Evolutionary conservation across 2,113 vertebrate species (phyloP).

Genomic region (Turdus rufiventris): DNA sequence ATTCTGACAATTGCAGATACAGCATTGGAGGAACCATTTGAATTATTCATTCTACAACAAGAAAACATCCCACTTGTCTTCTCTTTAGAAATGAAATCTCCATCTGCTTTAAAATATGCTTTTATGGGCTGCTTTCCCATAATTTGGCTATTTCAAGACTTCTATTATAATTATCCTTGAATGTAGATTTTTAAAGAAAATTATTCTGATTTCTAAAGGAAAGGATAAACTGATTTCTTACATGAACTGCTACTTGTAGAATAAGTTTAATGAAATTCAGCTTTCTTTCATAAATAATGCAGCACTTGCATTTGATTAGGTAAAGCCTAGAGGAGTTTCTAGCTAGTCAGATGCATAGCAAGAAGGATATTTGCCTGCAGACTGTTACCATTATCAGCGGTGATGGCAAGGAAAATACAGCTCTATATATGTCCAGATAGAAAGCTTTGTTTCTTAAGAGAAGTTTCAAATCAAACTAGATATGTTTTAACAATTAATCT

Average conservation of each 20-base stretch:
- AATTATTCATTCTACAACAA: slow-evolving; percentile 68
- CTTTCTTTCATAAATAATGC: slow-evolving; percentile 73
- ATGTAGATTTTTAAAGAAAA: slow-evolving; percentile 7
- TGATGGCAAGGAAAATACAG: slow-evolving; percentile 10
- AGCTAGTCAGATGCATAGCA: slow-evolving; percentile 48
- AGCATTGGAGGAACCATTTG: slow-evolving; percentile 38
- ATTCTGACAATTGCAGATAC: slow-evolving; percentile 46
- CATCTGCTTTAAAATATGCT: slow-evolving; percentile 26
- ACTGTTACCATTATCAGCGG: slow-evolving; percentile 3
- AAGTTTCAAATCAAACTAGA: neutral
- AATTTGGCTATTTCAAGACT: slow-evolving; percentile 30
- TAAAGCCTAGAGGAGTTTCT: slow-evolving; percentile 57
- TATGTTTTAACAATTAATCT: neutral
- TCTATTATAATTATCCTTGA: slow-evolving; percentile 9
- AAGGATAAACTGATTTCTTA: slow-evolving; percentile 15
- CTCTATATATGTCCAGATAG: neutral
- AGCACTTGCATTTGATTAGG: slow-evolving; percentile 58
- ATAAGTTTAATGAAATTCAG: slow-evolving; percentile 63
- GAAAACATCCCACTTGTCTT: slow-evolving; percentile 57
- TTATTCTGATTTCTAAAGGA: slow-evolving; percentile 21
- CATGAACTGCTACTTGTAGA: slow-evolving; percentile 23
- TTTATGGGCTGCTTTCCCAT: neutral
- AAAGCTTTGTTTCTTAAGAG: neutral
- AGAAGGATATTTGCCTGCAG: slow-evolving; percentile 51
- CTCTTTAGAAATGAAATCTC: slow-evolving; percentile 46